Conservation (phyloP, 2,888 invertebrate species). For the Erebia ligea region DNA sequence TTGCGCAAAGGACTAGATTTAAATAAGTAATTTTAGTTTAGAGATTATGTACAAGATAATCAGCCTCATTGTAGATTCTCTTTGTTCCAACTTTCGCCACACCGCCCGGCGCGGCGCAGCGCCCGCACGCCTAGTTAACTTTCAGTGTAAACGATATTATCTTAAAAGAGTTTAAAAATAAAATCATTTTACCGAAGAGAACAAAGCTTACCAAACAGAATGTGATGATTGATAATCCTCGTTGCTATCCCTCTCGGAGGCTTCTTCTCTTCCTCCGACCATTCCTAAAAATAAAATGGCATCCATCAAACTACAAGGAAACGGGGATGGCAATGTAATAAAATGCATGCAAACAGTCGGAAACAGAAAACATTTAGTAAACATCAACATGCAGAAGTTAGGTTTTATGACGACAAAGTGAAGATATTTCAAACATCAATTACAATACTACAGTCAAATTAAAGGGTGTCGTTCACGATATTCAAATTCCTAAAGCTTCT, state of each 20-base stretch:
- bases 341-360: conserved; percentile 3
- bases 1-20: too few relatives aligned
- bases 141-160: too few relatives aligned
- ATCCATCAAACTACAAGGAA: not conserved
- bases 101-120: too few relatives aligned
- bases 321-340: not conserved
- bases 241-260: conserved; percentile 81
- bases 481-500: not conserved
- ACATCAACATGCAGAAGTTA: conserved; percentile 41
- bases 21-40: too few relatives aligned
- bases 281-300: conserved; percentile 59
- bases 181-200: not conserved
- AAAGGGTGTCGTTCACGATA: conserved; percentile 3
- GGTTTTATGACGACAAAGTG: not conserved
- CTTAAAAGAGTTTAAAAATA: not conserved
- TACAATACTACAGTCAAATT: not conserved
- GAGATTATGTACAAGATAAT: too few relatives aligned
- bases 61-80: too few relatives aligned
- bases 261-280: conserved; percentile 80
- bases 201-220: conserved; percentile 72
- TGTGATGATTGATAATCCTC: conserved; percentile 82
- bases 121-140: too few relatives aligned
- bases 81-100: too few relatives aligned
- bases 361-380: not conserved
- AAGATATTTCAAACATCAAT: not conserved